Percentiles rank a stretch among this genome's conserved stretches.
These are phyloP conservation scores for Donacobius atricapilla DNA, from an alignment of 2,113 vertebrate genomes.

Conservation along the genomic window DNA sequence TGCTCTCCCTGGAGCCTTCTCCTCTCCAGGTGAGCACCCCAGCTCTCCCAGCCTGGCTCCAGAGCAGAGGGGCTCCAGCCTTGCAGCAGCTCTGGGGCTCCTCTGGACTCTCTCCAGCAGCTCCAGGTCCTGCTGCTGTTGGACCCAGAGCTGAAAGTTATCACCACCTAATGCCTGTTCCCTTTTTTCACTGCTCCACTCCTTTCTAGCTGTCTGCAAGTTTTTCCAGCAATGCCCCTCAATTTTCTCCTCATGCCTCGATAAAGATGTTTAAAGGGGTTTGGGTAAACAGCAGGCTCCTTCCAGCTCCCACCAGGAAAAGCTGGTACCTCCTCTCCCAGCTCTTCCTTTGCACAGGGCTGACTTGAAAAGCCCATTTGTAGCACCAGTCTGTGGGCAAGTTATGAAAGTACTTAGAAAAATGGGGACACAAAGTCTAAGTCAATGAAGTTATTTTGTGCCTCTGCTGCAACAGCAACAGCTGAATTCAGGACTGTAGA, in stretches of 20 bases:
- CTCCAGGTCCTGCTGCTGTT: fast-evolving
- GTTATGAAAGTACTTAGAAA: conserved; percentile 1
- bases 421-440: neutral
- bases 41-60: neutral
- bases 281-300: neutral
- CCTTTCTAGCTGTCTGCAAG: neutral
- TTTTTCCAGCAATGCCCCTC: neutral
- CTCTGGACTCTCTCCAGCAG: neutral
- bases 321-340: neutral
- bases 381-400: neutral
- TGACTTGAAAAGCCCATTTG: conserved; percentile 37
- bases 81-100: fast-evolving
- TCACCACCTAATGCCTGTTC: neutral
- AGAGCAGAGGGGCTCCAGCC: neutral
- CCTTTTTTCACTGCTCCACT: neutral
- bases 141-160: neutral
- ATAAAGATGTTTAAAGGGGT: neutral
- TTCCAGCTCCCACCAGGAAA: neutral
- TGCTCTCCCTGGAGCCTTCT: neutral
- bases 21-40: neutral
- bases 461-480: neutral
- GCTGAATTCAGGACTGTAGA: neutral
- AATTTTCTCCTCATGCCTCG: neutral
- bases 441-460: conserved; percentile 24
- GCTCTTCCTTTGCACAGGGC: neutral